Conservation (phyloP, 2,113 vertebrate genomes). For the Grammomys surdaster region DNA sequence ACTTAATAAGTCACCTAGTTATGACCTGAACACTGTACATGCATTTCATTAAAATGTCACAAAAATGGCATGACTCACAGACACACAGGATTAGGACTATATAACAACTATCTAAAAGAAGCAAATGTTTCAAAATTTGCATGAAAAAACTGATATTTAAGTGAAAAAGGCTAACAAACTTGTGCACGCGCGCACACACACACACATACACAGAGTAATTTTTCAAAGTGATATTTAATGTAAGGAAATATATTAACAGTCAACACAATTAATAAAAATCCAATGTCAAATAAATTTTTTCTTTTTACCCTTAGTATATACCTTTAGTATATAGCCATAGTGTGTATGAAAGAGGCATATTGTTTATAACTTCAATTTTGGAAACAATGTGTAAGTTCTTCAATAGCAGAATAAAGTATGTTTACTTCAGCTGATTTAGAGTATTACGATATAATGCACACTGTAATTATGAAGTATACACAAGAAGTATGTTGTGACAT, state of each 20-base stretch:
- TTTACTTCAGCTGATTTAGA: not conserved
- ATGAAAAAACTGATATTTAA: slow-evolving; percentile 50
- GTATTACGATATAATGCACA: not conserved
- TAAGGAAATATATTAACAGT: not conserved
- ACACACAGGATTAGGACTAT: not conserved
- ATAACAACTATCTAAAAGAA: slow-evolving; percentile 32
- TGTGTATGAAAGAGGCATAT: not conserved
- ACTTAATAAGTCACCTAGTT: not conserved
- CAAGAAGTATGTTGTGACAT: not conserved
- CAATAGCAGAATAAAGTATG: not conserved
- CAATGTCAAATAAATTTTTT: not conserved
- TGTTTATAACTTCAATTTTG: not conserved
- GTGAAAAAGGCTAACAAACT: slow-evolving; percentile 24
- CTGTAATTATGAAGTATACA: not conserved
- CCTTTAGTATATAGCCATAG: not conserved
- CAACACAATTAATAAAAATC: not conserved
- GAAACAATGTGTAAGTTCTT: slow-evolving; percentile 14
- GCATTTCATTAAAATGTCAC: slow-evolving; percentile 35
- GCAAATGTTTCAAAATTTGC: slow-evolving; percentile 1
- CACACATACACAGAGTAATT: not conserved
- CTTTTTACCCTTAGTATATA: not conserved
- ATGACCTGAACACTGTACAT: not conserved
- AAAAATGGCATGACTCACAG: slow-evolving; percentile 28
- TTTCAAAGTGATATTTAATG: not conserved
- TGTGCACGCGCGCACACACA: not conserved